These are phyloP conservation scores for Euthynnus affinis DNA, from an alignment of 2,797 vertebrate species.

Conservation along the genomic window DNA sequence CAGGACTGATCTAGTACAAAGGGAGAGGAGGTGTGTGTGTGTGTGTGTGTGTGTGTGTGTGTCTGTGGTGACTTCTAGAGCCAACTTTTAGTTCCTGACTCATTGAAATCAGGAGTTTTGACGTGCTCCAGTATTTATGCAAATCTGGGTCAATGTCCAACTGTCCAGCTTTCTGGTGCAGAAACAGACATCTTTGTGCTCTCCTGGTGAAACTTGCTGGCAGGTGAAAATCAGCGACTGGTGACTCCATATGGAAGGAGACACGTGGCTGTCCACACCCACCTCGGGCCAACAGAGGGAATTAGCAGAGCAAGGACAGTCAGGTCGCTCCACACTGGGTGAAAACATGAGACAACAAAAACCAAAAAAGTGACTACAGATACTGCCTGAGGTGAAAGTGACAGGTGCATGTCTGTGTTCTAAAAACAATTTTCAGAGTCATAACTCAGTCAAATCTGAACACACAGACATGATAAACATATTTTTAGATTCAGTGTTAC, in stretches of 20 bases:
- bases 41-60: not conserved
- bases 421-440: no score
- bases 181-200: not conserved
- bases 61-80: not conserved
- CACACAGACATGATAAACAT: no score
- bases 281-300: not conserved
- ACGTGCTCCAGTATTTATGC: not conserved
- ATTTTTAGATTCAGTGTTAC: no score
- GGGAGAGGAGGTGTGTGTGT: not conserved
- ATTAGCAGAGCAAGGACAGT: not conserved
- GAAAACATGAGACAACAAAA: not conserved
- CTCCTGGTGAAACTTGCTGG: not conserved
- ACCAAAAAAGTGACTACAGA: not conserved
- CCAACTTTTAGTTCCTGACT: not conserved
- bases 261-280: not conserved
- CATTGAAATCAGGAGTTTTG: not conserved
- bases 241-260: not conserved
- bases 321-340: not conserved
- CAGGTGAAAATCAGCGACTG: not conserved
- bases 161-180: not conserved
- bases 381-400: not conserved
- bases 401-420: not conserved
- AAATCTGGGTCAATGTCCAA: not conserved
- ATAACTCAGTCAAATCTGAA: no score
- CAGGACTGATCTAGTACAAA: conserved; percentile 35